Evolutionary conservation across 1,140 invertebrate genomes (phyloP).

Genomic region (Drusus annulatus): DNA sequence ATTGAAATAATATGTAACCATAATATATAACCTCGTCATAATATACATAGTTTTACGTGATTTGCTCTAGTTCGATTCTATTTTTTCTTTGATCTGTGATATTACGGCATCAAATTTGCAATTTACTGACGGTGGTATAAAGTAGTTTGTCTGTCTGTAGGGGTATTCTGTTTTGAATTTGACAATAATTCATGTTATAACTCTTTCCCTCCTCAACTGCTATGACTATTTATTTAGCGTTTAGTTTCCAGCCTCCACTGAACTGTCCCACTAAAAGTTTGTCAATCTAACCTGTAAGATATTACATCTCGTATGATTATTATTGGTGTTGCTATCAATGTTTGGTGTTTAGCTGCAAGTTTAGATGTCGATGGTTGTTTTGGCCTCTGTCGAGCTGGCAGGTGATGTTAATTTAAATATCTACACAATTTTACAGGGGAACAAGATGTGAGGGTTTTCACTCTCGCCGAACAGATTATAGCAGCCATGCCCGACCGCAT

Average conservation of each 20-base stretch:
- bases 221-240: conserved; percentile 24
- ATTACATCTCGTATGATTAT: conserved; percentile 44
- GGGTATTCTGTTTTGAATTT: too few relatives aligned
- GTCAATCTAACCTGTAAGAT: conserved; percentile 16
- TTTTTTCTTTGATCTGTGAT: too few relatives aligned
- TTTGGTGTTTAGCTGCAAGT: conserved; percentile 59
- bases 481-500: conserved; percentile 97
- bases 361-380: conserved; percentile 50
- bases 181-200: too few relatives aligned
- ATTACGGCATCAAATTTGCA: too few relatives aligned
- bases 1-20: too few relatives aligned
- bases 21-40: too few relatives aligned
- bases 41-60: too few relatives aligned
- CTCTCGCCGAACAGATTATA: conserved; percentile 97
- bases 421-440: conserved; percentile 80
- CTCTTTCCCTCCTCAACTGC: background rate
- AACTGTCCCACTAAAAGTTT: conserved; percentile 18
- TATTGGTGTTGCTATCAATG: conserved; percentile 57
- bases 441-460: conserved; percentile 92
- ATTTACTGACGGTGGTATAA: too few relatives aligned
- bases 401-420: conserved; percentile 30
- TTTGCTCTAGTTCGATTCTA: too few relatives aligned
- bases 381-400: background rate
- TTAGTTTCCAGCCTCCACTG: conserved; percentile 1
- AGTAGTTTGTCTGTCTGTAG: too few relatives aligned